phyloP scores from a whole-genome alignment of 2,888 invertebrate genomes.

The Lasioglossum marginatum region DNA sequence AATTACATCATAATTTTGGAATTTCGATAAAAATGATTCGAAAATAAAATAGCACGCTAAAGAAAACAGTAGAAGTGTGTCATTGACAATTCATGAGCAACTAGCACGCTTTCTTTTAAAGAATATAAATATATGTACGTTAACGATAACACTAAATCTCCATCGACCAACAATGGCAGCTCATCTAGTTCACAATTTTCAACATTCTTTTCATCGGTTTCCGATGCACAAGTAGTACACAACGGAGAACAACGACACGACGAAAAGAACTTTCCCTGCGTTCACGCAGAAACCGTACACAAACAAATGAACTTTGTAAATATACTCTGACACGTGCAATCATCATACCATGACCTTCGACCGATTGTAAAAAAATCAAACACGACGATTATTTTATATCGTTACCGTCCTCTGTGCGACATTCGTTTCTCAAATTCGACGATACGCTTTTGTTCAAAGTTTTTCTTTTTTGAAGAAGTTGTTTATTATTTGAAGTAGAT shows the following conservation, averaged over 20 bases:
- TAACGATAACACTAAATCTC: neutral
- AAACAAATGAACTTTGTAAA: conserved; percentile 8
- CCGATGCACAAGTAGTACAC: neutral
- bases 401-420: neutral
- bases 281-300: neutral
- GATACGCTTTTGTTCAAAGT: neutral
- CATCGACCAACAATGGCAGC: neutral
- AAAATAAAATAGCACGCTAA: neutral
- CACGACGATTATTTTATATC: conserved; percentile 33
- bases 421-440: neutral
- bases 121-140: conserved; percentile 3
- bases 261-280: neutral
- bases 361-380: conserved; percentile 18
- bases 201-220: neutral
- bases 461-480: neutral
- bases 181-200: neutral
- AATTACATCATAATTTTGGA: no score
- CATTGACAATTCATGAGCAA: neutral
- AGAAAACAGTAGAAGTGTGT: neutral
- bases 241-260: neutral
- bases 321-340: neutral
- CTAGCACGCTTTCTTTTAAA: neutral
- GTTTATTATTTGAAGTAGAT: neutral
- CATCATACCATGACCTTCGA: conserved; percentile 39
- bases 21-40: neutral